Percentiles rank a stretch among this genome's conserved stretches.
Conservation (phyloP, 2,888 invertebrate species). For the Lydus trimaculatus region DNA sequence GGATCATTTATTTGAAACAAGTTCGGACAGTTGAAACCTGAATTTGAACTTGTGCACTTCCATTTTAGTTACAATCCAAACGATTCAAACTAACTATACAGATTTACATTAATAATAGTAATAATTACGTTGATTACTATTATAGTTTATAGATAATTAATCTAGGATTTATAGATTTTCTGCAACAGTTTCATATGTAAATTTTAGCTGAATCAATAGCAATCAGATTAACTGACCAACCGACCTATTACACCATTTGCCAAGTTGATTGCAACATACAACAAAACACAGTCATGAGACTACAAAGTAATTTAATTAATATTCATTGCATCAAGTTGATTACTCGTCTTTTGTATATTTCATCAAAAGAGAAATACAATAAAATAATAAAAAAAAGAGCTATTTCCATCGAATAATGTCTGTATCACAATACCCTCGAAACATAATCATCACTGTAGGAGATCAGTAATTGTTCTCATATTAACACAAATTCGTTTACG, state of each 20-base stretch:
- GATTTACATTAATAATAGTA: too few relatives aligned
- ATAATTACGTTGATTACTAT: conserved; percentile 1
- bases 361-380: background rate
- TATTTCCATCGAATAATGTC: background rate
- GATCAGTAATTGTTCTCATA: background rate
- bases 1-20: conserved; percentile 10
- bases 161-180: background rate
- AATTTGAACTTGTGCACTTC: background rate
- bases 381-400: background rate
- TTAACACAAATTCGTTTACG: background rate
- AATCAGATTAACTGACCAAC: conserved; percentile 9
- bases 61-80: background rate
- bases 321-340: background rate
- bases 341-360: background rate
- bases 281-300: background rate
- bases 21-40: background rate
- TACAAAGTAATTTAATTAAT: conserved; percentile 8
- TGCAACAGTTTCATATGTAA: conserved; percentile 10
- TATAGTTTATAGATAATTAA: background rate
- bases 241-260: conserved; percentile 5
- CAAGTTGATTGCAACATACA: background rate
- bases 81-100: too few relatives aligned
- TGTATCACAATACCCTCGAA: background rate
- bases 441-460: background rate
- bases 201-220: background rate